These are phyloP conservation scores for Aplochiton taeniatus DNA, from an alignment of 2,797 vertebrate species.

Conservation along the genomic window DNA sequence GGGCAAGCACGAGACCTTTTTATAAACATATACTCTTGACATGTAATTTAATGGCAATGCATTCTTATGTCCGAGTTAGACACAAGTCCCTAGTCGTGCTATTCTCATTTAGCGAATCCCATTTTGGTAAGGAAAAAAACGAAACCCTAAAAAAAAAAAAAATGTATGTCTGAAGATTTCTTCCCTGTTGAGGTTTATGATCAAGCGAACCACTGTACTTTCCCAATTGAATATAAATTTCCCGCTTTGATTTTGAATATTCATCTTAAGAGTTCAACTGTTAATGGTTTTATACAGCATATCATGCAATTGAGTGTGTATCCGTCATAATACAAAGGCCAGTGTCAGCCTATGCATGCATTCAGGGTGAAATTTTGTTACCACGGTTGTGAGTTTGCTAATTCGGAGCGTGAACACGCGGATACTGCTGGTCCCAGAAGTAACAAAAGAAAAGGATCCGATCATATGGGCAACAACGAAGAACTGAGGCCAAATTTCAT, in stretches of 20 bases:
- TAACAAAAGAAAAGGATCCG: conserved; percentile 66
- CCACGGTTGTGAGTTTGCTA: conserved; percentile 56
- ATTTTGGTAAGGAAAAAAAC: too few relatives aligned
- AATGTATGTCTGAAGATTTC: too few relatives aligned
- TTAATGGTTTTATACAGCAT: conserved; percentile 66
- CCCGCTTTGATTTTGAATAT: neutral
- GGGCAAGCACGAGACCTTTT: conserved; percentile 51
- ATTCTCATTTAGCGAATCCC: conserved; percentile 60
- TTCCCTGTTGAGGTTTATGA: too few relatives aligned
- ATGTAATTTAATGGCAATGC: conserved; percentile 64
- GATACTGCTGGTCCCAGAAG: conserved; percentile 50
- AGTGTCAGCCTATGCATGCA: conserved; percentile 41
- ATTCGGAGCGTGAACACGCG: conserved; percentile 72
- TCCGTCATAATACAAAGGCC: conserved; percentile 41
- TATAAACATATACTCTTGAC: conserved; percentile 73
- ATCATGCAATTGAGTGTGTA: conserved; percentile 57
- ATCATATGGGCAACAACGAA: conserved; percentile 30
- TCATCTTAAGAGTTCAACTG: conserved; percentile 22
- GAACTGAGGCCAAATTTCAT: conserved; percentile 68
- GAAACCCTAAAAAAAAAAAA: too few relatives aligned
- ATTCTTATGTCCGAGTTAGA: conserved; percentile 62
- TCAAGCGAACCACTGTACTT: too few relatives aligned
- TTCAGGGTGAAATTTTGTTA: conserved; percentile 49
- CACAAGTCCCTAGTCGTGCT: conserved; percentile 63
- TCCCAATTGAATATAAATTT: too few relatives aligned